Evolutionary conservation across 2,888 invertebrate genomes (phyloP), one percentile per base, ranked within the genome.

Genomic region (Lycocerus yunnanus): DNA sequence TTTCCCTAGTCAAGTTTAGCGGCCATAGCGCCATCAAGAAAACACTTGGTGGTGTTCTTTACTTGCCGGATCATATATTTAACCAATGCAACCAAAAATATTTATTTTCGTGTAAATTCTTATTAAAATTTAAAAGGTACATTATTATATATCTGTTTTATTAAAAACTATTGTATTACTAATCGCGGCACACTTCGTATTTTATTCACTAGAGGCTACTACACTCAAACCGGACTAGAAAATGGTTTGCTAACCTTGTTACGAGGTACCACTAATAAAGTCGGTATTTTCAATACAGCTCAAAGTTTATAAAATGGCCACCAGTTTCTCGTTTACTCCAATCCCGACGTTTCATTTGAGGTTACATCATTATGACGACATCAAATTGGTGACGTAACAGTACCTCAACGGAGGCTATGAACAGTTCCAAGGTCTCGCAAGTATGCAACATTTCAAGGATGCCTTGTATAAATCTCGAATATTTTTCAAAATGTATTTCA

Each of bases 271-370:
- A 66, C 78, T 79, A 80, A 79, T 81, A 80, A 81, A 79, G 77
- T 83, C 81, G 77, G 79, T 80, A 83, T 84, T 82, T 84, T 83
- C 83, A 81, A 82, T 73, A 69, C 82, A 85, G 84, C 90, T 89
- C 90, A 90, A 90, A 88, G 90, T 91, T 91, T 90, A 89, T 90
- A 91, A 92, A 89, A 91, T 91, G 91, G 91, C 91, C 89, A 90
- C 90, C 88, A 86, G 80, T 80, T 80, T 78, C 79, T 68, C 72
- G 75, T 81, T 75, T 81, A 81, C 74, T 83, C 89, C 88, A 89
- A 89, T 88, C 83, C 79, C 71, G 78, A 74, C 27, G 59, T 81
- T 77, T 78, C 83, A 80, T 85, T 82, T 81, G 81, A 79, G 80
- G 81, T 82, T 80, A 81, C 80, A 80, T 82, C 83, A 84, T 82